phyloP scores from a whole-genome alignment of 2,888 invertebrate genomes.

The Hecatera dysodea region DNA sequence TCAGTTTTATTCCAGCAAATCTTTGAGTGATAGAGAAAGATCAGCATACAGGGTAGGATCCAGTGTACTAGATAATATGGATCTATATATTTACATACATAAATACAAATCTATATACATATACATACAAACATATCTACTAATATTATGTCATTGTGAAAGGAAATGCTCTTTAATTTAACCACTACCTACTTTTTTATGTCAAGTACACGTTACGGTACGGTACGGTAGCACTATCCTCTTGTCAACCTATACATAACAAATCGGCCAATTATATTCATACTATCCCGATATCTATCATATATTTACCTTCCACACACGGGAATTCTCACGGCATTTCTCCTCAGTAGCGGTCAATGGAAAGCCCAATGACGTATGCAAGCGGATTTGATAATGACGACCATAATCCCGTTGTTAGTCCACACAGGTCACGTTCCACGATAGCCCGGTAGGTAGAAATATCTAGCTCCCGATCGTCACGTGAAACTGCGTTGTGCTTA shows the following conservation, averaged over 20 bases:
- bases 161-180: no score
- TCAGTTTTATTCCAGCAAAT: no score
- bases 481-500: slow-evolving; percentile 41
- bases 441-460: slow-evolving; percentile 5
- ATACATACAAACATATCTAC: no score
- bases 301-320: neutral
- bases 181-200: no score
- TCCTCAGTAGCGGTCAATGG: slow-evolving; percentile 1
- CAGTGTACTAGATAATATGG: no score
- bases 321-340: no score
- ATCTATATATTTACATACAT: no score
- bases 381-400: slow-evolving; percentile 22
- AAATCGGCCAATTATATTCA: neutral
- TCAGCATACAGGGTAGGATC: no score
- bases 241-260: neutral
- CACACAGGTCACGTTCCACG: slow-evolving; percentile 27
- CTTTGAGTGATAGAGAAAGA: no score
- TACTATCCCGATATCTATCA: neutral
- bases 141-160: no score
- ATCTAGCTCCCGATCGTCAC: slow-evolving; percentile 28
- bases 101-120: no score
- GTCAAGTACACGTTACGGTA: no score
- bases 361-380: neutral
- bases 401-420: slow-evolving; percentile 11
- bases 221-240: neutral